Base-by-base conservation (phyloP, 1,140 invertebrate species). In the Bombus difficillimus region DNA sequence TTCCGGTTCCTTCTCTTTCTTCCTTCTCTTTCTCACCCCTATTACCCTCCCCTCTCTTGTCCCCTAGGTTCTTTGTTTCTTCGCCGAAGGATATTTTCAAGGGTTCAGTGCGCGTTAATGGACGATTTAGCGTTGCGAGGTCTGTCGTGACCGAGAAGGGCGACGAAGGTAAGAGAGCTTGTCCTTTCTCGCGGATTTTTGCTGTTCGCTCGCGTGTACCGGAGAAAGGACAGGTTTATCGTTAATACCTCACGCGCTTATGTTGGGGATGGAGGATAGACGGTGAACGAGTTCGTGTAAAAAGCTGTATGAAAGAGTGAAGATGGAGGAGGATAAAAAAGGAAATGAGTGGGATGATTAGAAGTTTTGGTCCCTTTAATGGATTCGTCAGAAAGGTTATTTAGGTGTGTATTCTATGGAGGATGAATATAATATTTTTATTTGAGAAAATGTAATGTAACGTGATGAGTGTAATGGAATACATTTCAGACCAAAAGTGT, bases 41-140 rank as follows among this genome's bases (percentile, higher is more conserved):
- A 25, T 79, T 39, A n/a, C 25, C 53, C 37, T 8, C 28, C 71
- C 22, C 22, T 68, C 39, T 47, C 53, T 28, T 59, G 59, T 12
- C 13, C 37, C 69, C 25, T 18, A 15, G 32, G 43, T 41, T 82
- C 72, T 82, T 85, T 87, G 80, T 84, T 88, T 90, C 85, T 81
- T 78, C 90, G 87, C 91, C 89, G 91, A 92, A 93, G 92, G 92
- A 92, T 92, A 91, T 92, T 87, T 72, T 59, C 59, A 39, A 83
- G 80, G 81, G 62, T 83, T 79, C 64, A 25, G n/a, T 87, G 85
- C 85, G 71, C 84, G 86, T 92, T 92, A 90, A 92, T 92, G 92
- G 91, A 91, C 91, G 91, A 91, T 92, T 90, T 90, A 72, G 57
- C 83, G 83, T 84, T 22, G 53, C 68, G 79, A 37, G 79, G 37